phyloP scores from a whole-genome alignment of 23 tunicate genomes.

The Botrylloides violaceus region DNA sequence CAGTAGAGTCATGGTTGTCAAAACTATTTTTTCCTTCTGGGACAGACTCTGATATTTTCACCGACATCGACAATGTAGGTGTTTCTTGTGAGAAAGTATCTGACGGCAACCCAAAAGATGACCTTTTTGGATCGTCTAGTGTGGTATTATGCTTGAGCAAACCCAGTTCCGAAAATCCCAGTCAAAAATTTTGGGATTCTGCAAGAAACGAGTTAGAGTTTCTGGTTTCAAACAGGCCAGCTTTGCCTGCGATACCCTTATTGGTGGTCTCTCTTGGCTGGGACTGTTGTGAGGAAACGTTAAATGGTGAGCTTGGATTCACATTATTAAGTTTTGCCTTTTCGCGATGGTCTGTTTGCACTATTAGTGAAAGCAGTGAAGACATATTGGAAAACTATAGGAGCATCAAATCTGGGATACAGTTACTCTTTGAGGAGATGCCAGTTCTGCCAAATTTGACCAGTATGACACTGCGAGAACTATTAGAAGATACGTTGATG shows the following conservation, averaged over 20 bases:
- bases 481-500: slow-evolving; percentile 25
- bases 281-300: background rate
- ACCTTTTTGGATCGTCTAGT: slow-evolving; percentile 25
- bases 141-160: slow-evolving; percentile 8
- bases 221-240: slow-evolving; percentile 2
- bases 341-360: slow-evolving; percentile 4
- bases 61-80: background rate
- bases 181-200: background rate
- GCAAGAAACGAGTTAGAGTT: background rate
- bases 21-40: background rate
- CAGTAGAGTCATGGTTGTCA: background rate
- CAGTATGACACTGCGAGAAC: background rate
- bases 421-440: background rate
- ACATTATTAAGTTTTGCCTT: background rate
- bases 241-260: slow-evolving; percentile 19
- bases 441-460: slow-evolving; percentile 6
- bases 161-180: background rate
- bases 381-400: background rate
- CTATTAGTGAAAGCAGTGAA: background rate
- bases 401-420: background rate
- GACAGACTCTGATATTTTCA: background rate
- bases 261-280: background rate
- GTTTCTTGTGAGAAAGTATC: background rate
- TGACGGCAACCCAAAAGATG: background rate
- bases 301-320: slow-evolving; percentile 1